phyloP scores from a whole-genome alignment of 1,140 invertebrate genomes.

The Zaprionus tsacasi region DNA sequence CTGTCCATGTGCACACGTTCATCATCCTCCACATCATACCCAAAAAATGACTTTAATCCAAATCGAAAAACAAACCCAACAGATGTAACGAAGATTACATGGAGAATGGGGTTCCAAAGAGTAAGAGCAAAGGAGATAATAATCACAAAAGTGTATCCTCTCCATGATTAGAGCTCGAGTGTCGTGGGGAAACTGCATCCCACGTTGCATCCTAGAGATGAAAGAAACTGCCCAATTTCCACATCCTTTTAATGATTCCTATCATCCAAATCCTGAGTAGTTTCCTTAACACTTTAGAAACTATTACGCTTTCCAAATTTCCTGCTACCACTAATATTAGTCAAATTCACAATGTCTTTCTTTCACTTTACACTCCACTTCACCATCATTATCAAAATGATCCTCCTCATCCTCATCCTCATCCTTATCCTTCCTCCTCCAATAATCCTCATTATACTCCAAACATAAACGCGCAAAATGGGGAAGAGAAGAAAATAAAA shows the following conservation, averaged over 20 bases:
- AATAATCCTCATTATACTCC: slow-evolving; percentile 70
- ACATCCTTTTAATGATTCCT: slow-evolving; percentile 42
- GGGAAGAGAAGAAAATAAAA: slow-evolving; percentile 82
- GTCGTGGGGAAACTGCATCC: slow-evolving; percentile 62
- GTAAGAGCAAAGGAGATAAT: slow-evolving; percentile 40
- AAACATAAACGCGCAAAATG: slow-evolving; percentile 77
- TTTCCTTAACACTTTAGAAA: slow-evolving; percentile 50
- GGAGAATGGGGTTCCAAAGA: slow-evolving; percentile 37
- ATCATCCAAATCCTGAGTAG: slow-evolving; percentile 58
- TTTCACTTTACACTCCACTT: slow-evolving; percentile 59
- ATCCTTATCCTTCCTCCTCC: slow-evolving; percentile 61
- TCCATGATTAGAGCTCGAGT: slow-evolving; percentile 33
- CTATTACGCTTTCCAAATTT: slow-evolving; percentile 45
- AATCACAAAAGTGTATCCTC: slow-evolving; percentile 37
- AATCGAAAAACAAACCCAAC: slow-evolving; percentile 45
- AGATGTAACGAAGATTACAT: slow-evolving; percentile 33
- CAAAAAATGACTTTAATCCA: slow-evolving; percentile 43
- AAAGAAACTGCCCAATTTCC: slow-evolving; percentile 60
- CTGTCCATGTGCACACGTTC: slow-evolving; percentile 60
- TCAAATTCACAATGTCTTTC: slow-evolving; percentile 63
- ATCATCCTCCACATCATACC: slow-evolving; percentile 37
- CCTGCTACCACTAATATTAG: slow-evolving; percentile 67
- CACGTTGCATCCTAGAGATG: slow-evolving; percentile 66
- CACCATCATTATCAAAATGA: slow-evolving; percentile 72
- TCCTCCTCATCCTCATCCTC: slow-evolving; percentile 64